phyloP scores from a whole-genome alignment of 2,797 vertebrate genomes.

The Lagorchestes hirsutus region DNA sequence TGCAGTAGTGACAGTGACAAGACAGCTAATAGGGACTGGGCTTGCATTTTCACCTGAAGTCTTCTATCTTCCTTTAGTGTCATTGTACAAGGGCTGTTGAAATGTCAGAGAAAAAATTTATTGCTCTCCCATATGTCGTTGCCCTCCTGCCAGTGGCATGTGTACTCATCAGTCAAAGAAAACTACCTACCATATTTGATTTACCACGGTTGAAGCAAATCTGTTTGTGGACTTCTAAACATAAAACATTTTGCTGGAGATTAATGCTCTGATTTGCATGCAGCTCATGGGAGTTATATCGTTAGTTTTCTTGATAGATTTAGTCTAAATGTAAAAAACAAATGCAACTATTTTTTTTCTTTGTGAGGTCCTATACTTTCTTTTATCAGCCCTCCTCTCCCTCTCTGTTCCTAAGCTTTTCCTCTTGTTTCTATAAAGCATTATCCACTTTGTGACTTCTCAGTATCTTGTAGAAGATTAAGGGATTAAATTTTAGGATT shows the following conservation, averaged over 20 bases:
- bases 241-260: slow-evolving; percentile 86
- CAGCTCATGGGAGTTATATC: slow-evolving; percentile 76
- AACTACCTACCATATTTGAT: slow-evolving; percentile 85
- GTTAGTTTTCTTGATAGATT: slow-evolving; percentile 83
- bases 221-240: slow-evolving; percentile 83
- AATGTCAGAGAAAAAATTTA: slow-evolving; percentile 82
- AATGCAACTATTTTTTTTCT: slow-evolving; percentile 77
- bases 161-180: slow-evolving; percentile 86
- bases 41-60: slow-evolving; percentile 77
- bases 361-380: slow-evolving; percentile 70
- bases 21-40: slow-evolving; percentile 65
- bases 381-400: slow-evolving; percentile 31
- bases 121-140: slow-evolving; percentile 83
- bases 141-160: slow-evolving; percentile 83
- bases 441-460: slow-evolving; percentile 76
- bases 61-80: slow-evolving; percentile 81
- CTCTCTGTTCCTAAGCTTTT: slow-evolving; percentile 82
- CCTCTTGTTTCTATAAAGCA: slow-evolving; percentile 60
- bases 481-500: slow-evolving; percentile 73
- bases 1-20: slow-evolving; percentile 34
- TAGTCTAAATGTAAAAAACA: slow-evolving; percentile 79
- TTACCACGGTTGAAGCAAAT: slow-evolving; percentile 84
- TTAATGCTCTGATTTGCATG: slow-evolving; percentile 86
- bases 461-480: slow-evolving; percentile 68
- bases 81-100: slow-evolving; percentile 82